These are phyloP conservation scores for Epirrita christyi DNA, from an alignment of 2,888 invertebrate genomes.

Conservation along the genomic window DNA sequence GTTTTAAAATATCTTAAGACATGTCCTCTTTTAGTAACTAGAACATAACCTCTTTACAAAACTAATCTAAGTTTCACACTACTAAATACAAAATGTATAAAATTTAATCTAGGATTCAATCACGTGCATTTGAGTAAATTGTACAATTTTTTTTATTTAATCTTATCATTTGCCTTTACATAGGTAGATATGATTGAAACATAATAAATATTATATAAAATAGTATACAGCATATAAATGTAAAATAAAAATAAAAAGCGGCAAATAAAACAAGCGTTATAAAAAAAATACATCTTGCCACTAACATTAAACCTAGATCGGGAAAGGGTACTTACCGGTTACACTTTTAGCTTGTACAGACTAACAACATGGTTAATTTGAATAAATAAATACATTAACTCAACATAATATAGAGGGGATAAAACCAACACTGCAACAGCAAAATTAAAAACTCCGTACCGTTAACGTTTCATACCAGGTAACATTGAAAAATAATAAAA, in stretches of 20 bases:
- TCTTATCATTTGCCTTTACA: conserved; percentile 53
- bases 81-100: conserved; percentile 13
- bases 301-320: conserved; percentile 53
- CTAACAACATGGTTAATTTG: conserved; percentile 4
- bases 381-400: conserved; percentile 20
- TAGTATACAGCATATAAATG: conserved; percentile 36
- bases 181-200: conserved; percentile 25
- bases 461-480: conserved; percentile 14
- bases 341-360: conserved; percentile 28
- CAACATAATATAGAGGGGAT: conserved; percentile 28
- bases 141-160: conserved; percentile 16
- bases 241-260: conserved; percentile 63
- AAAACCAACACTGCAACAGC: conserved; percentile 56
- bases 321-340: conserved; percentile 51
- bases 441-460: conserved; percentile 44
- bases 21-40: conserved; percentile 42
- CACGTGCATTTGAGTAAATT: conserved; percentile 27
- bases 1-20: conserved; percentile 36
- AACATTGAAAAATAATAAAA: no score
- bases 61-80: conserved; percentile 23
- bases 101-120: conserved; percentile 14
- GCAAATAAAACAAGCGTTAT: conserved; percentile 73
- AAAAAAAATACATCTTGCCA: conserved; percentile 53
- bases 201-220: conserved; percentile 30
- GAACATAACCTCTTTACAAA: conserved; percentile 40